These are phyloP conservation scores for Dysidea cf. avara DNA, from an alignment of 37 sponge, comb jelly and placozoan species.

Conservation along the genomic window DNA sequence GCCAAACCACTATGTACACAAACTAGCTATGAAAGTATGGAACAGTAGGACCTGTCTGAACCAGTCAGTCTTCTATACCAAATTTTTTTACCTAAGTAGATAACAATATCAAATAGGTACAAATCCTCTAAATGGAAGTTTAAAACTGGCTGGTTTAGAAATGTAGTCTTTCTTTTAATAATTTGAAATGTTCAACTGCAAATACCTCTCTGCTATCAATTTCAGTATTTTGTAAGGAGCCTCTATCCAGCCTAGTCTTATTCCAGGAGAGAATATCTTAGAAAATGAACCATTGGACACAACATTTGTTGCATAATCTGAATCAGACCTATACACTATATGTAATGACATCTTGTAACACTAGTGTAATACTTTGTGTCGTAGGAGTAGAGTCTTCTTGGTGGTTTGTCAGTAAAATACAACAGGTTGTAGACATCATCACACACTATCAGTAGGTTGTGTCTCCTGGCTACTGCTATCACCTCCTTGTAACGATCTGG, in stretches of 20 bases:
- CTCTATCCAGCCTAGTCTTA: conserved; percentile 84
- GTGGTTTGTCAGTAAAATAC: conserved; percentile 40
- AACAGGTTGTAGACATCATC: conserved; percentile 89
- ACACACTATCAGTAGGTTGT: conserved; percentile 70
- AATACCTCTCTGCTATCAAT: conserved; percentile 10
- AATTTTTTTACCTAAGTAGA: no score
- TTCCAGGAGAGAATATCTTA: conserved; percentile 85
- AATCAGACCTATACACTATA: conserved; percentile 60
- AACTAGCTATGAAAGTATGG: no score
- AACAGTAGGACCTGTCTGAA: no score
- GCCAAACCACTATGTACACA: conserved; percentile 41
- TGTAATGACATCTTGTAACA: no score
- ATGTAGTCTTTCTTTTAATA: no score
- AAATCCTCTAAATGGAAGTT: no score
- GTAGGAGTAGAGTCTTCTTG: conserved; percentile 62
- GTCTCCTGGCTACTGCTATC: conserved; percentile 62
- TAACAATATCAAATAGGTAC: no score
- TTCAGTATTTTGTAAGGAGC: conserved; percentile 42
- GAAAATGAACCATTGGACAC: conserved; percentile 81
- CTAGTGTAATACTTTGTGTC: conserved; percentile 50
- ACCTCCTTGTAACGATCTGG: conserved; percentile 62
- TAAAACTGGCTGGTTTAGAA: no score
- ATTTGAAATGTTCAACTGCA: not conserved
- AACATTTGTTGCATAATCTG: conserved; percentile 71
- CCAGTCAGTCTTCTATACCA: no score